Percentiles rank a stretch among this genome's conserved stretches.
These are phyloP conservation scores for Drosophila mimica DNA, from an alignment of 2,888 invertebrate genomes.

Conservation along the genomic window DNA sequence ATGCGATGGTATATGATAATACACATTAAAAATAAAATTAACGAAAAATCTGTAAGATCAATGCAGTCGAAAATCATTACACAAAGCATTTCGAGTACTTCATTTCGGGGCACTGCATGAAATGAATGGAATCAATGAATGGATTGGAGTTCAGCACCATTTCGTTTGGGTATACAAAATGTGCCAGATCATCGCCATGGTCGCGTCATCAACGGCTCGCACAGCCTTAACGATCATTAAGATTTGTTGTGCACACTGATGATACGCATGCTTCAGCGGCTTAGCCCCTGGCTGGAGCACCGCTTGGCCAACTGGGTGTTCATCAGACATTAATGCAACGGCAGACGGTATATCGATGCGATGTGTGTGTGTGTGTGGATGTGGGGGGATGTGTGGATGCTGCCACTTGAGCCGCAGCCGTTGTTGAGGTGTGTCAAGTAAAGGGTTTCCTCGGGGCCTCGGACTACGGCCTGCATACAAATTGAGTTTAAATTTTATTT, in stretches of 20 bases:
- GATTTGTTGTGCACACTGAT: constrained; percentile 71
- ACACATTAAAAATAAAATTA: constrained; percentile 61
- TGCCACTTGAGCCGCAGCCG: constrained; percentile 69
- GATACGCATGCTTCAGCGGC: constrained; percentile 76
- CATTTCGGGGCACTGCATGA: constrained; percentile 65
- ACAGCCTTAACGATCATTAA: constrained; percentile 68
- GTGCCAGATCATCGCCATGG: constrained; percentile 64
- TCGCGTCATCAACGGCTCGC: constrained; percentile 63
- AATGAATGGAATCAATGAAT: constrained; percentile 56
- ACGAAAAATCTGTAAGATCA: constrained; percentile 30
- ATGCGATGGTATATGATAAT: constrained; percentile 57
- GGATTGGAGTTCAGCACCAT: constrained; percentile 42
- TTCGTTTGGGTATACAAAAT: constrained; percentile 53
- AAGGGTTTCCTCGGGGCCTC: constrained; percentile 71
- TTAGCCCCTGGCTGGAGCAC: constrained; percentile 51
- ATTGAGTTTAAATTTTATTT: constrained; percentile 75
- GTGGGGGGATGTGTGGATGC: constrained; percentile 33
- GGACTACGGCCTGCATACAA: constrained; percentile 73
- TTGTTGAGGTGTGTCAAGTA: constrained; percentile 80
- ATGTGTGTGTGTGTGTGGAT: not conserved
- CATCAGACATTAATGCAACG: constrained; percentile 73
- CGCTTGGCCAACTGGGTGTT: constrained; percentile 68
- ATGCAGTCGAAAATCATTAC: constrained; percentile 52
- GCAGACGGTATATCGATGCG: constrained; percentile 53
- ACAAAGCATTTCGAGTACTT: constrained; percentile 65